Base-by-base conservation (phyloP, 2,113 vertebrate genomes). In the Lagopus muta region DNA sequence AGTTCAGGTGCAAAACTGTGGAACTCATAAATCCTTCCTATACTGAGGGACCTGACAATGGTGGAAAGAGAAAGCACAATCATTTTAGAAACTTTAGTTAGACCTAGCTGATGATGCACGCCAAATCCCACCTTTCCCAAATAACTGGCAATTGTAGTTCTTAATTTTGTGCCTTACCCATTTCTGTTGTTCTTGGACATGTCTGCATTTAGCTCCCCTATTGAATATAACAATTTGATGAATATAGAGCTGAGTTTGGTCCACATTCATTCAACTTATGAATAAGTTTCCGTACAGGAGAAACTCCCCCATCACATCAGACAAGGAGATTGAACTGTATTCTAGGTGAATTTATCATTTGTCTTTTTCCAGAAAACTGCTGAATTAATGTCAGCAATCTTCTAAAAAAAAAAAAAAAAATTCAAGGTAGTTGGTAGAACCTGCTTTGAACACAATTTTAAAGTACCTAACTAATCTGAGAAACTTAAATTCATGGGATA, bases 391-490 rank as follows among this genome's bases (percentile, higher is more conserved):
- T 90, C 54, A 70, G 77, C 43, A 70, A 40, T 54, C 66, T 87
- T 58, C 28, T 64, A 38, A 38, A 38, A 38, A 38, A 9, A 66
- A 72, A 62, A n/a, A n/a, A 47, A 69, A 65, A 57, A 71, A 77
- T 88, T 95, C 77, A 61, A 88, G 52, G 65, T 81, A 86, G 70
- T 65, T 69, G 47, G 60, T 88, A 71, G 55, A 78, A 91, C 50
- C 70, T 88, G 40, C 64, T 86, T 54, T 77, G 36, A 94, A 91
- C 73, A 92, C 24, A 19, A n/a, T 85, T 91, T 96, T 22, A 38
- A 94, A 82, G 50, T 25, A 79, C 28, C 21, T 87, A 66, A 92
- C 75, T 77, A 74, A 87, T 48, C 67, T 70, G 74, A 82, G 84
- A 82, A 82, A 24, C 84, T 82, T 52, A 38, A 70, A 88, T 79